These are phyloP conservation scores for Aphrocallistes beatrix DNA, from an alignment of 37 sponge, comb jelly and placozoan genomes.

Conservation along the genomic window DNA sequence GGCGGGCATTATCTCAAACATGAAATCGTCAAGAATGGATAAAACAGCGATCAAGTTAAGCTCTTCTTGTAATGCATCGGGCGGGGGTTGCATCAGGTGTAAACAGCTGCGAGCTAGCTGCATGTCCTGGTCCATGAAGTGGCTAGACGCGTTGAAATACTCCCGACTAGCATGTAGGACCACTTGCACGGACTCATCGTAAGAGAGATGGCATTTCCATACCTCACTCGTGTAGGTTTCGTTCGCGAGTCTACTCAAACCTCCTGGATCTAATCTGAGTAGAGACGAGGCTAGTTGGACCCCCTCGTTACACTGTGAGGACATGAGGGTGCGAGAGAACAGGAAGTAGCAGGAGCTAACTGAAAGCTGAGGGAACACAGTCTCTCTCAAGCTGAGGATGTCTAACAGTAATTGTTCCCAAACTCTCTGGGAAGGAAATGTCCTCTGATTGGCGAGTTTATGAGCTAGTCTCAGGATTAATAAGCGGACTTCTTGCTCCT, in stretches of 20 bases:
- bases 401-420: neutral
- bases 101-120: constrained; percentile 1
- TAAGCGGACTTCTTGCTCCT: neutral
- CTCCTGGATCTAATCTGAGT: neutral
- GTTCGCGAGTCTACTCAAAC: neutral
- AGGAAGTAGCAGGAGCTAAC: neutral
- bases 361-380: neutral
- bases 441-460: constrained; percentile 4
- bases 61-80: neutral
- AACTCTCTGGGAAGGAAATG: neutral
- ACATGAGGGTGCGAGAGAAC: neutral
- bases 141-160: constrained; percentile 13
- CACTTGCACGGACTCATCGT: neutral
- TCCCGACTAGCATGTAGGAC: neutral
- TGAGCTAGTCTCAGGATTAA: neutral
- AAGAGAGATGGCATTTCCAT: neutral
- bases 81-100: neutral
- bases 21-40: neutral
- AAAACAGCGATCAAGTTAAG: neutral
- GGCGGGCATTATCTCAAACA: neutral
- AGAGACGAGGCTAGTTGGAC: neutral
- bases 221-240: neutral
- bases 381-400: constrained; percentile 3
- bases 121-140: constrained; percentile 17
- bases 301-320: neutral